phyloP scores from a whole-genome alignment of 2,888 invertebrate genomes.

The Heliothis peltigera region DNA sequence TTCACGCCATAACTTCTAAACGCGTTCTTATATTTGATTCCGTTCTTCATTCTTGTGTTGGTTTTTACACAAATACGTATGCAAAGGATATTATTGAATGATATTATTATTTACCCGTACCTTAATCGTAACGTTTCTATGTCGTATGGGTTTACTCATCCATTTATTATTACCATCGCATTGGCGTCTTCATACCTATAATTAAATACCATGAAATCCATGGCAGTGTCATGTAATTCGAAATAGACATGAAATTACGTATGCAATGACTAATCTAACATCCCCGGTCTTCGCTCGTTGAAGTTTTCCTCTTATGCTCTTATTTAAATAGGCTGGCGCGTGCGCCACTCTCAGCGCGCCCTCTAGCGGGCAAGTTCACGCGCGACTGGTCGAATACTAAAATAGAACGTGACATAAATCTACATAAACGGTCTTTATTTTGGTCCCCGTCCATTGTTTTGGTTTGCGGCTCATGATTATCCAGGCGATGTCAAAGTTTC shows the following conservation, averaged over 20 bases:
- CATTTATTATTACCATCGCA: conserved; percentile 19
- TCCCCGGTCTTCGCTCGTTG: conserved; percentile 59
- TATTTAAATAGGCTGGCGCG: conserved; percentile 61
- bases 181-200: conserved; percentile 21
- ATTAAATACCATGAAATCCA: conserved; percentile 44
- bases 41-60: conserved; percentile 18
- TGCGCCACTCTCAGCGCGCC: conserved; percentile 70
- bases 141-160: conserved; percentile 9
- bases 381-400: conserved; percentile 76
- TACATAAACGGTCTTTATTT: conserved; percentile 86
- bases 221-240: conserved; percentile 50
- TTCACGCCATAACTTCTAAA: conserved; percentile 20
- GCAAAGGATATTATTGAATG: no score
- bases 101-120: conserved; percentile 17
- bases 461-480: conserved; percentile 56
- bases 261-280: conserved; percentile 61
- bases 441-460: conserved; percentile 75
- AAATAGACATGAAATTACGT: conserved; percentile 57
- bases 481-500: conserved; percentile 50
- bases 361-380: conserved; percentile 80
- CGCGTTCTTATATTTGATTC: conserved; percentile 1
- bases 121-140: neutral
- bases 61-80: conserved; percentile 10
- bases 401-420: conserved; percentile 88
- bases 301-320: conserved; percentile 68